Base-by-base conservation (phyloP, 2,888 invertebrate species). In the Galerucella pusilla region DNA sequence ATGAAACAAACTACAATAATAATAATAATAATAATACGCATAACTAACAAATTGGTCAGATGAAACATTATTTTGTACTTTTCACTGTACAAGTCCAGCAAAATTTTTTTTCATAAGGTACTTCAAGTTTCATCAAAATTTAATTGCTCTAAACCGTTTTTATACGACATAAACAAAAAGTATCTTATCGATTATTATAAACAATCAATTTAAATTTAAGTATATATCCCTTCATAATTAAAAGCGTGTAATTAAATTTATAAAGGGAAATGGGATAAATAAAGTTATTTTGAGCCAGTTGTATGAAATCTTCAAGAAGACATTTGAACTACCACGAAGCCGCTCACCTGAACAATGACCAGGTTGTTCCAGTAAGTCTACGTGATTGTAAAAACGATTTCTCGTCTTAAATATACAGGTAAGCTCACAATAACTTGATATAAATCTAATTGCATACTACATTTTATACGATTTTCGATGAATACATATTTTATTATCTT, bases 11-110 rank as follows among this genome's bases (percentile, higher is more conserved):
- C 61, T 61, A 61, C 35, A 61, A 28, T 35, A 35, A 49, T 49
- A 49, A 49, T 28, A 61, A 61, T 61, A 61, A 28, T 35, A 35
- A 12, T 49, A 49, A 49, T 28, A 61, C 61, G 12, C 25, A 35
- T 61, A 61, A 61, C 61, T 61, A 61, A 61, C 61, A 61, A 61
- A 61, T 61, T 61, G 61, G 61, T 61, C 61, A 35, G 35, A 61
- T 61, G 25, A 25, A 61, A 61, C 12, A 61, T 11, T 35, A 61
- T 61, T 61, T 61, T 61, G 61, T 61, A 61, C 61, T 61, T 11
- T 61, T 14, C n/a, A 61, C 61, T 61, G 61, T 61, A 61, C 25
- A 61, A 28, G 61, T 61, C 61, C 61, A 61, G 61, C 61, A 35
- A 61, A 1, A 25, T 35, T 10, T 61, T 42, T 42, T 5, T 49